Base-by-base conservation (phyloP, 2,888 invertebrate species). In the Atrina japonica region DNA sequence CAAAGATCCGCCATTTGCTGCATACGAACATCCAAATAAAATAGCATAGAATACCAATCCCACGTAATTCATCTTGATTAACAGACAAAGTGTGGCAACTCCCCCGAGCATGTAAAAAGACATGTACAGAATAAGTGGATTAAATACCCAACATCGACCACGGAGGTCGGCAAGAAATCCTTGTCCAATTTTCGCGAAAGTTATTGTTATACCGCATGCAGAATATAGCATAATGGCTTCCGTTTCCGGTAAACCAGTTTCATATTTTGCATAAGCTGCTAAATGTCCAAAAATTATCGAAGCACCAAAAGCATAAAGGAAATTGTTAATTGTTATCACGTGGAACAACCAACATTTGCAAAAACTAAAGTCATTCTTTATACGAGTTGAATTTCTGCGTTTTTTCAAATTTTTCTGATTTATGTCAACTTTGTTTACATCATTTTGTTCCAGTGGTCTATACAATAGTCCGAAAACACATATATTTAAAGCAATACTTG, bases 221-320 rank as follows among this genome's bases (percentile, higher is more conserved):
- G 71, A 66, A 55, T 71, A 71, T 18, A 71, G 14, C 14, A 71
- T 7, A 0, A 66, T 55, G 9, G 66, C 66, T 18, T 49, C 30
- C 16, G 29, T n/a, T 25, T 66, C 23, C 2, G 45, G 40, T 25
- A 66, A 43, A 6, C 43, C 14, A 16, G 61, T 18, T 40, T 71
- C 45, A 49, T 21, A 66, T 16, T 55, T 35, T 6, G 53, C 53
- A 43, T 61, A 71, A 14, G 71, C 66, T 23, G 55, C 66, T n/a
- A 71, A 56, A 50, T 71, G 71, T 27, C 71, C 71, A 6, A 40
- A 66, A 25, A 71, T 52, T 14, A 71, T 59, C 14, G 71, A 66
- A 6, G 66, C 55, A n/a, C 71, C 71, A 43, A 71, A 66, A 25
- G 43, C 35, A 63, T 23, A 71, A 11, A 71, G 40, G 49, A 71